Evolutionary conservation across 2,888 invertebrate genomes (phyloP).

Genomic region (Brachyptera risi): DNA sequence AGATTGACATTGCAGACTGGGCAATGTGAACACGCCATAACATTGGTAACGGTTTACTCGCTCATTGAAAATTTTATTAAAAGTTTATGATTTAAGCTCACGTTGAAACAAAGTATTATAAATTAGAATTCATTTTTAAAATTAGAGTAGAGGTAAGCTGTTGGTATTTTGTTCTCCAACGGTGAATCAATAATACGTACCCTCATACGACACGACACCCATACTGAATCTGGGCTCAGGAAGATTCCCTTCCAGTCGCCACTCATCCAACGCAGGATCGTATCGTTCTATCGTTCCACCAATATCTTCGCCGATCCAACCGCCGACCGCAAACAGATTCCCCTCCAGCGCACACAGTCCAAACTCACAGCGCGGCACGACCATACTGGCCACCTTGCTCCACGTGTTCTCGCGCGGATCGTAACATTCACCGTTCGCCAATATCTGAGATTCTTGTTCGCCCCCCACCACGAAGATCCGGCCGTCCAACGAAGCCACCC

Average conservation of each 20-base stretch:
- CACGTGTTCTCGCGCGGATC: slow-evolving; percentile 63
- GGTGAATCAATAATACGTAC: slow-evolving; percentile 51
- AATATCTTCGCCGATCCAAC: slow-evolving; percentile 90
- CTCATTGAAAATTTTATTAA: too few relatives aligned
- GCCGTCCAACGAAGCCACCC: slow-evolving; percentile 77
- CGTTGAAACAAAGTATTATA: background rate
- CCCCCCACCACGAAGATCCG: slow-evolving; percentile 89
- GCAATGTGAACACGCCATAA: too few relatives aligned
- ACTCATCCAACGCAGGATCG: slow-evolving; percentile 71
- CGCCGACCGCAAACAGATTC: slow-evolving; percentile 82
- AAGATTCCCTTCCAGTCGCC: slow-evolving; percentile 73
- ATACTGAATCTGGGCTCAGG: slow-evolving; percentile 85
- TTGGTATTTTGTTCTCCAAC: background rate
- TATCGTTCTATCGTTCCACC: slow-evolving; percentile 85
- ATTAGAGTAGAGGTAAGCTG: background rate
- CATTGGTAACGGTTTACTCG: too few relatives aligned
- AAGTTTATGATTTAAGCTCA: too few relatives aligned
- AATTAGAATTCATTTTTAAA: background rate
- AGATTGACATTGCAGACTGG: too few relatives aligned
- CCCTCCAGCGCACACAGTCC: slow-evolving; percentile 81
- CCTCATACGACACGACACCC: slow-evolving; percentile 82
- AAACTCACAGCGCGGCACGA: slow-evolving; percentile 83
- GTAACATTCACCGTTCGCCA: slow-evolving; percentile 82
- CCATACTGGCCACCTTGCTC: slow-evolving; percentile 59
- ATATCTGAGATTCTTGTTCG: slow-evolving; percentile 83